These are phyloP conservation scores for Tragelaphus buxtoni DNA, from an alignment of 2,113 vertebrate species.

Conservation along the genomic window DNA sequence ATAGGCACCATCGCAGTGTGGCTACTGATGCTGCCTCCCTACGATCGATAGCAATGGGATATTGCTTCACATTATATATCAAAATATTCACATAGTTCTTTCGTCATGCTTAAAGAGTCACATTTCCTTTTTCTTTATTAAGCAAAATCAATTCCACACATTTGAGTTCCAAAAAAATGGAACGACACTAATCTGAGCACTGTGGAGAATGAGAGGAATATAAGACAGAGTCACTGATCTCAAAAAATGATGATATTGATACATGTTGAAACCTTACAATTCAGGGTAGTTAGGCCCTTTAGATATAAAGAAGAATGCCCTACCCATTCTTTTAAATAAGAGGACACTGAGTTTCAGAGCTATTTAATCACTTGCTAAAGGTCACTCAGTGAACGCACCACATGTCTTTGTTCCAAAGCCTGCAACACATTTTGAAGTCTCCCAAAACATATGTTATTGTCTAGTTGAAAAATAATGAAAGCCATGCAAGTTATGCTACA, in stretches of 20 bases:
- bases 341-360: not conserved
- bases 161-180: conserved; percentile 13
- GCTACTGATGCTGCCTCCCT: not conserved
- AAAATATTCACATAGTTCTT: not conserved
- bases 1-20: not conserved
- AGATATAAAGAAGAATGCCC: not conserved
- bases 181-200: not conserved
- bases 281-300: not conserved
- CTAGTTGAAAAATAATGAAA: not conserved
- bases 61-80: not conserved
- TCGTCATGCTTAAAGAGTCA: not conserved
- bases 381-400: not conserved
- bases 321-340: not conserved
- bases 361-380: not conserved
- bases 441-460: not conserved
- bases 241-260: not conserved
- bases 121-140: conserved; percentile 16
- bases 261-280: not conserved
- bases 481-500: not conserved
- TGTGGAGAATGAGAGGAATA: not conserved
- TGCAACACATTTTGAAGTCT: not conserved
- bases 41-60: not conserved
- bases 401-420: not conserved
- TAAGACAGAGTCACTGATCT: not conserved
- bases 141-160: conserved; percentile 27